Base-by-base conservation (phyloP, 2,113 vertebrate species). In the Eretmochelys imbricata region DNA sequence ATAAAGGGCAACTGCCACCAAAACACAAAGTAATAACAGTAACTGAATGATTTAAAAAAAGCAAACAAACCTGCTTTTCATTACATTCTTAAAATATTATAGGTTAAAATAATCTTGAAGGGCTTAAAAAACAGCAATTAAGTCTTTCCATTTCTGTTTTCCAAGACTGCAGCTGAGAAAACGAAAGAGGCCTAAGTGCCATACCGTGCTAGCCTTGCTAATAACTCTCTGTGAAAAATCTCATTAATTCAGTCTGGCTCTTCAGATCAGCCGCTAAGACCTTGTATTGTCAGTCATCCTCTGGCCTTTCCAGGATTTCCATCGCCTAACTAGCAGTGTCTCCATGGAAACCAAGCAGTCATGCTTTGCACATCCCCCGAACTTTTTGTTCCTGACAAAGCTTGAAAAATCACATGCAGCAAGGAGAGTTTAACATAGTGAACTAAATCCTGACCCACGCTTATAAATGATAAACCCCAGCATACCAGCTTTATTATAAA, bases 261-360 rank as follows among this genome's bases (percentile, higher is more conserved):
- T 98, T 99, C 99, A 99, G 99, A 98, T 98, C 98, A 99, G 99
- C 99, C 98, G 98, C 99, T 99, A 99, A 99, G 98, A 98, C 99
- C 99, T 99, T 99, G 99, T 99, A 99, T 99, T 99, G 99, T 99
- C 99, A 99, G 98, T 99, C 99, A 99, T 98, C 99, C 98, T 98
- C 98, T 98, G 99, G 98, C 98, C 99, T 99, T 99, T 99, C 98
- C 98, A 98, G 98, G 98, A 98, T 98, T 98, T 98, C 98, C 98
- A 99, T 98, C 98, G 98, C 98, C 99, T 99, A 99, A 99, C 99
- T 99, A 99, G 99, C 98, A 98, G 98, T 97, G 99, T 99, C 97
- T 98, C 99, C 99, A 99, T 99, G 99, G 99, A 98, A 99, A 99
- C 99, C 98, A 98, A 98, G 98, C 98, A 99, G 98, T 98, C 98